Evolutionary conservation across 2,797 vertebrate genomes (phyloP).

Genomic region (Coregonus sp.): DNA sequence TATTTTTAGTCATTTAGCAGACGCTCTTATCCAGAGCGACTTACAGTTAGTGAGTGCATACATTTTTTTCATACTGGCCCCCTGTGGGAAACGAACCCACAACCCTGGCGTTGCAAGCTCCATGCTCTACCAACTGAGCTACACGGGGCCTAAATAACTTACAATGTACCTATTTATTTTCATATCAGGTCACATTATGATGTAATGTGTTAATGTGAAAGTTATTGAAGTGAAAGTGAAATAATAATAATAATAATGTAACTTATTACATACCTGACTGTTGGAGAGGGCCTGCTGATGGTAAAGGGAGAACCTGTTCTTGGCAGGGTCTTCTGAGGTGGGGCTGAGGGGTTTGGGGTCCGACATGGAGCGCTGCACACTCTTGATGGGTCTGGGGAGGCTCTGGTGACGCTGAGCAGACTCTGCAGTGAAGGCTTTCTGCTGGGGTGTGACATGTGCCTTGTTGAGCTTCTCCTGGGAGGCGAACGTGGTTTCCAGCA

Average conservation of each 20-base stretch:
- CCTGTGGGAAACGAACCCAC: too few species aligned
- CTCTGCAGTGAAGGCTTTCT: conserved; percentile 92
- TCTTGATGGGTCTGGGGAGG: conserved; percentile 95
- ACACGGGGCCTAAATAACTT: too few species aligned
- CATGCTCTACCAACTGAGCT: too few species aligned
- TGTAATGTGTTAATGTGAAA: background rate
- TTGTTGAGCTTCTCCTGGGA: conserved; percentile 97
- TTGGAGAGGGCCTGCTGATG: conserved; percentile 88
- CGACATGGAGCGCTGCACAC: conserved; percentile 95
- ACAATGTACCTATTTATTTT: background rate
- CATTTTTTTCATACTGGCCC: too few species aligned
- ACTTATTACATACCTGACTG: conserved; percentile 85
- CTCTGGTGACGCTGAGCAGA: conserved; percentile 90
- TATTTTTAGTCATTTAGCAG: too few species aligned
- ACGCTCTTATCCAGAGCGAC: too few species aligned
- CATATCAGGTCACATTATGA: background rate
- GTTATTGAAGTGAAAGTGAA: background rate
- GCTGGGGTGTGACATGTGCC: conserved; percentile 95
- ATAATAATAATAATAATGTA: conserved; percentile 2
- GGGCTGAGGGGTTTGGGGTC: conserved; percentile 99
- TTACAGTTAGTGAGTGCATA: too few species aligned
- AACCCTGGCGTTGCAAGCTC: too few species aligned
- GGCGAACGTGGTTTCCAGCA: conserved; percentile 92
- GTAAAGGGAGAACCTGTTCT: conserved; percentile 93
- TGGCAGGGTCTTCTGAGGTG: conserved; percentile 90